phyloP scores from a whole-genome alignment of 1,140 invertebrate species.

The Eueides isabella region DNA sequence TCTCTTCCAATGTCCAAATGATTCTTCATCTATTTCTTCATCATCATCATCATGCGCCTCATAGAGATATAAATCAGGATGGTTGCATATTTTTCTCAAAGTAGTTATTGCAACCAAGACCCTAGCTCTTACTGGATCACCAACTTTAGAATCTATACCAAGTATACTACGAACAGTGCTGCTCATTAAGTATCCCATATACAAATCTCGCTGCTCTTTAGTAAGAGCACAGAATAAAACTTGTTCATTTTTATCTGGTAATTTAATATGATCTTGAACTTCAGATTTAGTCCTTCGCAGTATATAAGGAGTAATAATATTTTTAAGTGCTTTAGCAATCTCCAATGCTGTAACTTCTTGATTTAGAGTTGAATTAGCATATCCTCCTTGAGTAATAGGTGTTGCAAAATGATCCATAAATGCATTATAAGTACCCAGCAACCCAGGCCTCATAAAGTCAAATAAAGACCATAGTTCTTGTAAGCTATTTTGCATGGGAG shows the following conservation, averaged over 20 bases:
- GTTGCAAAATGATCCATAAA: constrained; percentile 95
- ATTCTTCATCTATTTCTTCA: constrained; percentile 81
- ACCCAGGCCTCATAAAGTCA: constrained; percentile 97
- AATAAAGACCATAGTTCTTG: constrained; percentile 97
- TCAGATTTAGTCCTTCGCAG: constrained; percentile 96
- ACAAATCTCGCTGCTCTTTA: constrained; percentile 91
- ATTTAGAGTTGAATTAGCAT: constrained; percentile 91
- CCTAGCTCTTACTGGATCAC: constrained; percentile 83
- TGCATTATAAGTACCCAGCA: constrained; percentile 93
- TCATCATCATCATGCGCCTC: constrained; percentile 80
- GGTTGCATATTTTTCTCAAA: constrained; percentile 98
- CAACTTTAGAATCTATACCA: constrained; percentile 76
- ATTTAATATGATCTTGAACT: constrained; percentile 90
- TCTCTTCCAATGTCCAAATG: constrained; percentile 91
- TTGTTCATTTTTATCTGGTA: constrained; percentile 97
- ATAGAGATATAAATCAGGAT: constrained; percentile 94
- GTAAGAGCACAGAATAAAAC: constrained; percentile 96
- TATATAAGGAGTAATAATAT: constrained; percentile 96
- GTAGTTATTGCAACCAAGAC: constrained; percentile 94
- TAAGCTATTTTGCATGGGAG: constrained; percentile 98
- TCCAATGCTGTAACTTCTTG: constrained; percentile 96
- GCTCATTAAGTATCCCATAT: constrained; percentile 91
- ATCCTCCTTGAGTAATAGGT: constrained; percentile 97
- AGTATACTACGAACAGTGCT: constrained; percentile 83
- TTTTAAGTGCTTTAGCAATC: constrained; percentile 92